These are phyloP conservation scores for Lycopodina hypogea DNA, from an alignment of 37 sponge, comb jelly and placozoan genomes.

Conservation along the genomic window DNA sequence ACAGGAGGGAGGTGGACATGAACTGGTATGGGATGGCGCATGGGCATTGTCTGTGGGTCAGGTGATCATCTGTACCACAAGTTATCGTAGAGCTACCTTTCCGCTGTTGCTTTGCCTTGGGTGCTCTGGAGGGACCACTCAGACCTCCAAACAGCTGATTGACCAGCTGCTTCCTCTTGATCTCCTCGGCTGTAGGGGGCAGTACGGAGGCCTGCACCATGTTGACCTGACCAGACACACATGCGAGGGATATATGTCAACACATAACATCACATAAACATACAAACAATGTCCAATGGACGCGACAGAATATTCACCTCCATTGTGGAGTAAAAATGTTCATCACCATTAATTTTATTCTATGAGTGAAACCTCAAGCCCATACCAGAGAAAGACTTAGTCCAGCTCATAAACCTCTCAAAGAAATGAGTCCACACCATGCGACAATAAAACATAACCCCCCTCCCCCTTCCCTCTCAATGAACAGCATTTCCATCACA, in stretches of 20 bases:
- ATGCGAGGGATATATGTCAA: neutral
- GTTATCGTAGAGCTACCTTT: neutral
- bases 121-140: slow-evolving; percentile 36
- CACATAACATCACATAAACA: neutral
- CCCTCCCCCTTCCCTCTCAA: too few species aligned
- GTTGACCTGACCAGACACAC: slow-evolving; percentile 14
- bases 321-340: too few species aligned
- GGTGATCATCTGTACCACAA: neutral
- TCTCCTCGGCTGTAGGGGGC: slow-evolving; percentile 34
- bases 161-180: slow-evolving; percentile 51
- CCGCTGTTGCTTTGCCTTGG: slow-evolving; percentile 11
- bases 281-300: neutral
- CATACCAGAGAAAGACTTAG: too few species aligned
- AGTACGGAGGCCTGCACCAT: slow-evolving; percentile 19
- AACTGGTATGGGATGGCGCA: too few species aligned
- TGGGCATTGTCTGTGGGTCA: too few species aligned
- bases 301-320: too few species aligned
- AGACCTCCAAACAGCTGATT: slow-evolving; percentile 70
- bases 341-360: too few species aligned
- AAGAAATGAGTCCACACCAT: too few species aligned
- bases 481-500: too few species aligned
- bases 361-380: too few species aligned
- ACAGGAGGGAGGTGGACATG: neutral
- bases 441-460: too few species aligned
- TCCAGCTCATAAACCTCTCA: too few species aligned